These are phyloP conservation scores for Nibea coibor DNA, from an alignment of 2,113 vertebrate genomes.

Conservation along the genomic window DNA sequence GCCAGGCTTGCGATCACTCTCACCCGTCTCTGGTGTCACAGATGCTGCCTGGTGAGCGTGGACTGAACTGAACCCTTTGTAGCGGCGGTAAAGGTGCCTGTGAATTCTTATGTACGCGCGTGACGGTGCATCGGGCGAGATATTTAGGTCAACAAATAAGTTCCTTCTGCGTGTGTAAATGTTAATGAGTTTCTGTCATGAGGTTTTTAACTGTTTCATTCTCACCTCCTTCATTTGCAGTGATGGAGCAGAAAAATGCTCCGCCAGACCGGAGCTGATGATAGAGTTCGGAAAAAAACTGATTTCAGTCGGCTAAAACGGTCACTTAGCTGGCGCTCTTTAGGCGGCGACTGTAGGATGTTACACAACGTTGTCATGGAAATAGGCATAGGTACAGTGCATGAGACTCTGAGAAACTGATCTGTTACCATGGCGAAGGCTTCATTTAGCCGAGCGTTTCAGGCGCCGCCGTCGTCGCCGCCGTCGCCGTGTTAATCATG, in stretches of 20 bases:
- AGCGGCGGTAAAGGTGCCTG: neutral
- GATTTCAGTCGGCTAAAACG: neutral
- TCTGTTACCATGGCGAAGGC: constrained; percentile 69
- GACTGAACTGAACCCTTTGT: constrained; percentile 49
- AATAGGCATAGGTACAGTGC: constrained; percentile 47
- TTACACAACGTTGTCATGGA: constrained; percentile 56
- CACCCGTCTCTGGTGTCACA: constrained; percentile 34
- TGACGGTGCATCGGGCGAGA: neutral
- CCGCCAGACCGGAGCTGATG: neutral
- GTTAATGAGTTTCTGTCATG: neutral
- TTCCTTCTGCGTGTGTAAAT: neutral
- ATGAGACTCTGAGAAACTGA: constrained; percentile 30
- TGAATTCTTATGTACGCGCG: neutral
- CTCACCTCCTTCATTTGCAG: neutral
- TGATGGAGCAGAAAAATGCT: neutral
- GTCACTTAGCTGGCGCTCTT: neutral
- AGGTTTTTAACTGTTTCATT: neutral
- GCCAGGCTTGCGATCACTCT: constrained; percentile 21
- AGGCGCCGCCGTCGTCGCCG: neutral
- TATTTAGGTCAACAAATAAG: neutral
- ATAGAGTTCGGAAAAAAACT: neutral
- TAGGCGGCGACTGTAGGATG: neutral
- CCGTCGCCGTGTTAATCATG: constrained; percentile 31
- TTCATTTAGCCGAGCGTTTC: constrained; percentile 27
- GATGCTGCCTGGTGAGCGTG: constrained; percentile 35